Conservation (phyloP, 2,797 vertebrate species). For the Girardinus metallicus region DNA sequence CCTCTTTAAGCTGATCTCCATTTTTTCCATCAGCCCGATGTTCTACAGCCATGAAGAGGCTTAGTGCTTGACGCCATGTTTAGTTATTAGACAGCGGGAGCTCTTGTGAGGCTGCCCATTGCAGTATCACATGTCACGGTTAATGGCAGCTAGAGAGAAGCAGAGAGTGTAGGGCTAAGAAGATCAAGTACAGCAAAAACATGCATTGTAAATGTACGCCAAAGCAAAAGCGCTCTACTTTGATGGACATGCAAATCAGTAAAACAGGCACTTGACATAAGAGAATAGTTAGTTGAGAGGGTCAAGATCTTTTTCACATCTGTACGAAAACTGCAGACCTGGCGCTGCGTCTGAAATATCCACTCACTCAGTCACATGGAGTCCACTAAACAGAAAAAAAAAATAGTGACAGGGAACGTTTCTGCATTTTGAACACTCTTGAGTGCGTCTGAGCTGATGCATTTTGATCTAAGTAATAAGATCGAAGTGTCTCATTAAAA, state of each 20-base stretch:
- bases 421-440: not conserved
- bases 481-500: not conserved
- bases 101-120: constrained; percentile 20
- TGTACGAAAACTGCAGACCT: not conserved
- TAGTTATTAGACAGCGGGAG: constrained; percentile 56
- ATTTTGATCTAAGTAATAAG: not conserved
- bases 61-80: constrained; percentile 62
- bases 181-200: constrained; percentile 43
- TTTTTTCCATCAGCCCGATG: constrained; percentile 57
- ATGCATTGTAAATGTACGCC: constrained; percentile 9
- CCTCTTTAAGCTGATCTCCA: constrained; percentile 57
- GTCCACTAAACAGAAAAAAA: not conserved
- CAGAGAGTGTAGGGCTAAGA: not conserved
- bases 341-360: not conserved
- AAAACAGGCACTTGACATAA: constrained; percentile 15
- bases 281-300: not conserved
- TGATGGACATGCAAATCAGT: constrained; percentile 7
- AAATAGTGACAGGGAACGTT: not conserved
- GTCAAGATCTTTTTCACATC: constrained; percentile 5
- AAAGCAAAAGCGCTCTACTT: not conserved
- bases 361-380: not conserved
- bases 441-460: not conserved
- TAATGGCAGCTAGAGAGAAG: constrained; percentile 54
- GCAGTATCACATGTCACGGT: constrained; percentile 56
- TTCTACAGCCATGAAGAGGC: constrained; percentile 57